phyloP scores from a whole-genome alignment of 2,888 invertebrate species.

The Micoletzkya japonica region DNA sequence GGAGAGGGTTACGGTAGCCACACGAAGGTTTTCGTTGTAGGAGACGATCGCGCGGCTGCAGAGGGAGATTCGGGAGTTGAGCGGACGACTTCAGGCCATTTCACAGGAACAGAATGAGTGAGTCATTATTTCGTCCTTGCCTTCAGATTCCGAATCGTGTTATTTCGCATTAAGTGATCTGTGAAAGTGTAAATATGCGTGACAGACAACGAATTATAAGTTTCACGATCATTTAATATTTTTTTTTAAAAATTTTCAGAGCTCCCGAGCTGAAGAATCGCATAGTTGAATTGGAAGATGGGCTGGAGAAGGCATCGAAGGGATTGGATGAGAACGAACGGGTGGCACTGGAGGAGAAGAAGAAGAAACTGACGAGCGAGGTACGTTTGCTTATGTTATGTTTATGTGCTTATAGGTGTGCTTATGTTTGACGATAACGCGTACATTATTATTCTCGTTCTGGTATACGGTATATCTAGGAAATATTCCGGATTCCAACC shows the following conservation, averaged over 20 bases:
- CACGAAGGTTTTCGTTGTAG: constrained; percentile 4
- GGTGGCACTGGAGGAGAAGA: constrained; percentile 10
- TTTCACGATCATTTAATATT: no score
- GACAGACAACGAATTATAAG: no score
- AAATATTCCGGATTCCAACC: no score
- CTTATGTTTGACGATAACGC: neutral
- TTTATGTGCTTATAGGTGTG: neutral
- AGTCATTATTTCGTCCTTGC: no score
- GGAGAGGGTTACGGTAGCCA: no score
- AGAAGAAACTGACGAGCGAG: constrained; percentile 2
- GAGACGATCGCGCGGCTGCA: neutral
- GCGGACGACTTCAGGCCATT: constrained; percentile 9
- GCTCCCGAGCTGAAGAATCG: constrained; percentile 11
- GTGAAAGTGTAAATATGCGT: no score
- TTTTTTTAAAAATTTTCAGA: no score
- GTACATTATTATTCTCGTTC: neutral
- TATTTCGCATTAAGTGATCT: no score
- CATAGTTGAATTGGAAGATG: constrained; percentile 27
- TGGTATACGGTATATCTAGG: neutral
- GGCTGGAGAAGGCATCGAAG: constrained; percentile 25
- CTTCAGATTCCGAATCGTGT: no score
- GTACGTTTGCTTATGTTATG: neutral
- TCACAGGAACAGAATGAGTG: constrained; percentile 22
- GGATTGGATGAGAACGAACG: neutral
- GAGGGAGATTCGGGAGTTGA: neutral